Base-by-base conservation (phyloP, 2,113 vertebrate genomes). In the Thinocorus orbignyianus region DNA sequence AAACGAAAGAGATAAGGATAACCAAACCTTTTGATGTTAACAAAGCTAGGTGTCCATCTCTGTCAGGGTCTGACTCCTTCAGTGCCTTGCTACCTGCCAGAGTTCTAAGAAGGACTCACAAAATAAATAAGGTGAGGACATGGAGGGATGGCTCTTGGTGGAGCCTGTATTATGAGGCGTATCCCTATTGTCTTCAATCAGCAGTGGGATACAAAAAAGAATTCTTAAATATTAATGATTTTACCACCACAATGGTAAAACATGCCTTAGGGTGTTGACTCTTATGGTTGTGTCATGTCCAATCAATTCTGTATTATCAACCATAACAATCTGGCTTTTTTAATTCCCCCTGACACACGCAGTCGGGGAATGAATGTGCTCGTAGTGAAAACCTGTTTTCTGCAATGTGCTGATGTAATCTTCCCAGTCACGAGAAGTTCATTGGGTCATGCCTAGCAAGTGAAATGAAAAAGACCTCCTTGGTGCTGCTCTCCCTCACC, bases 121-220 rank as follows among this genome's bases (percentile, higher is more conserved):
- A 5, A 37, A 23, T 28, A 62, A 48, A 76, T 39, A 54, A 33
- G 10, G n/a, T 22, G 61, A 91, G 44, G 22, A 52, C 0, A 0
- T 31, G 35, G 31, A 65, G 31, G 19, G 52, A 35, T 33, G 39
- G 62, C 28, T 74, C 17, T 61, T 70, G 24, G 1, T 77, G 51
- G 22, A 49, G 13, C 26, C 14, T 42, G 11, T 24, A 18, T 18
- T 33, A 49, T 1, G 14, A 35, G 18, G 22, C 11, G 10, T 55
- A 44, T 0, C 18, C 7, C 5, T 7, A 25, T 41, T 1, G 1
- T 28, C 70, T 41, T 79, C 15, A 6, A 0, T 42, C 57, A 35
- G 51, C 10, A 3, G 23, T 13, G 11, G 13, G 14, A 77, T 72
- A 12, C 68, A 51, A 41, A 26, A 17, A 16, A 25, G 37, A 66